phyloP scores from a whole-genome alignment of 2,888 invertebrate genomes.

The Sarcophaga caerulescens region DNA sequence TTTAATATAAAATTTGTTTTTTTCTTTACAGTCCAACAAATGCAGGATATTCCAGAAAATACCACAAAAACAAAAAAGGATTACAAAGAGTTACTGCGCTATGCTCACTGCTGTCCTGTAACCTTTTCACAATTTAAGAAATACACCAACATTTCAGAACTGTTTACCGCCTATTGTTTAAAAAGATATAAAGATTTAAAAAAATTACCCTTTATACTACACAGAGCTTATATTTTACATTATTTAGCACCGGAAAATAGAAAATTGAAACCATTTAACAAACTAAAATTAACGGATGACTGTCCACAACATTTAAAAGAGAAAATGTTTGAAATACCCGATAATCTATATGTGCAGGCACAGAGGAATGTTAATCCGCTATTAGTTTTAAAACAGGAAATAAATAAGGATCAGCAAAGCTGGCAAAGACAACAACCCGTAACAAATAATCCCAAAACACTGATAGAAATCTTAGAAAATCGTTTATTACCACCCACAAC shows the following conservation, averaged over 20 bases:
- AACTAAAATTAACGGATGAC: neutral
- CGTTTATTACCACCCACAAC: conserved; percentile 18
- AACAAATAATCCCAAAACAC: neutral
- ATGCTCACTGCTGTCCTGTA: conserved; percentile 42
- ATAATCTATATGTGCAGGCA: neutral
- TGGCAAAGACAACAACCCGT: neutral
- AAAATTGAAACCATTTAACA: neutral
- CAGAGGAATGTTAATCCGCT: neutral
- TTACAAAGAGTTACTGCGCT: conserved; percentile 16
- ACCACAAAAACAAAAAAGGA: neutral
- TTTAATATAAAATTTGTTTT: neutral
- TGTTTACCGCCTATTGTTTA: conserved; percentile 29
- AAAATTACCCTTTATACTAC: conserved; percentile 22
- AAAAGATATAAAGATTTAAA: conserved; percentile 18
- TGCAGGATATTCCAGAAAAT: neutral
- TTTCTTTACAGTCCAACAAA: neutral
- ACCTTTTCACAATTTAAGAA: conserved; percentile 23
- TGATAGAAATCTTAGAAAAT: conserved; percentile 48
- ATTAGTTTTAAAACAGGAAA: neutral
- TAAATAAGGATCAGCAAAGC: neutral
- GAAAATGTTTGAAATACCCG: conserved; percentile 6
- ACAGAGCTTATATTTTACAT: conserved; percentile 34
- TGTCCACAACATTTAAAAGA: neutral
- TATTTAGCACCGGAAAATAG: conserved; percentile 30
- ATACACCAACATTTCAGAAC: conserved; percentile 30